Evolutionary conservation across 1,140 invertebrate genomes (phyloP).

Genomic region (Bradysia coprophila): DNA sequence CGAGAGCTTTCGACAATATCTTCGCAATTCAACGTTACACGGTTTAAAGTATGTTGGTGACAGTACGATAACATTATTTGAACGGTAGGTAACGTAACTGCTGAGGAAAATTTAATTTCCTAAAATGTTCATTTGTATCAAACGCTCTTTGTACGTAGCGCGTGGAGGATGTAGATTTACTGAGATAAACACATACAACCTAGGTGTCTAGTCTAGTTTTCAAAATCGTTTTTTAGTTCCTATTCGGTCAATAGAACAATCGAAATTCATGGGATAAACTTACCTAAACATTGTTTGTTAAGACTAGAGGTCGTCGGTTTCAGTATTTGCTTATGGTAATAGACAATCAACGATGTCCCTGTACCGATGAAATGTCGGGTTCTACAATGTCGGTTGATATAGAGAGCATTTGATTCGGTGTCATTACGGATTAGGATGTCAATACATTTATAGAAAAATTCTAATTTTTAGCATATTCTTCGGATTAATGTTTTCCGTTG

Average conservation of each 20-base stretch:
- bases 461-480: conserved; percentile 14
- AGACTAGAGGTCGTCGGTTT: no score
- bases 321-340: no score
- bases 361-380: no score
- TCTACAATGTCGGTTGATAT: no score
- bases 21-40: neutral
- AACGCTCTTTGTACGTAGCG: neutral
- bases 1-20: neutral
- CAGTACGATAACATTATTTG: neutral
- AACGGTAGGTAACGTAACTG: neutral
- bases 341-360: no score
- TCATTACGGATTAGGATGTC: no score
- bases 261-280: no score
- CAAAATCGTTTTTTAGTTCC: no score
- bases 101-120: neutral
- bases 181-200: neutral
- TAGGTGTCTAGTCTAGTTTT: neutral
- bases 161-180: neutral
- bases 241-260: no score
- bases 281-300: no score
- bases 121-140: neutral
- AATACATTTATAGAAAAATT: no score
- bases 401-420: no score
- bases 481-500: conserved; percentile 36
- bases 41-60: neutral